Evolutionary conservation across 2,797 vertebrate genomes (phyloP).

Genomic region (Phrynocephalus forsythii): DNA sequence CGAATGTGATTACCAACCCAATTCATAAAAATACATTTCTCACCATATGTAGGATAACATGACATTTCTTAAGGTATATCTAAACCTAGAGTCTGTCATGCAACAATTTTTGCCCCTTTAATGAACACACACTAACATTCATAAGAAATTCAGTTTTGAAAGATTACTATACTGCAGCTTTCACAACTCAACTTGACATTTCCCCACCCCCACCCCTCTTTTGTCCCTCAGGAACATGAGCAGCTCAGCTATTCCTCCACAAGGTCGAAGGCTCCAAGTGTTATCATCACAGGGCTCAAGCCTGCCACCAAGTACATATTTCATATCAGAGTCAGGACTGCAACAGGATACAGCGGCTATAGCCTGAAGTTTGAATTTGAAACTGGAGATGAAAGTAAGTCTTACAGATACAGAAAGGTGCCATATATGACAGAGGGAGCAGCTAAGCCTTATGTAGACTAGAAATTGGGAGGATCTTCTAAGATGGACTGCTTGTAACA

Average conservation of each 20-base stretch:
- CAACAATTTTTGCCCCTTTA: constrained; percentile 52
- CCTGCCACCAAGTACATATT: constrained; percentile 94
- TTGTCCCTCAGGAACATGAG: constrained; percentile 88
- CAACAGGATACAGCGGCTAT: constrained; percentile 92
- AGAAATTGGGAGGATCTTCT: not conserved
- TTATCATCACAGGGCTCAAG: constrained; percentile 93
- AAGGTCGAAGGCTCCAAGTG: constrained; percentile 92
- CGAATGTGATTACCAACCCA: constrained; percentile 55
- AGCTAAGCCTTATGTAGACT: constrained; percentile 23
- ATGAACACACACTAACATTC: constrained; percentile 58
- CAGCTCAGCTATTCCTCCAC: constrained; percentile 95
- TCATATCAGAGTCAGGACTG: constrained; percentile 89
- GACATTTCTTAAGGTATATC: constrained; percentile 44
- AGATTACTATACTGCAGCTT: constrained; percentile 49
- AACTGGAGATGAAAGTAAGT: constrained; percentile 95
- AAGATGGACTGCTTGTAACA: no score
- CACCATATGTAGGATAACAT: constrained; percentile 44
- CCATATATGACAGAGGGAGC: constrained; percentile 27
- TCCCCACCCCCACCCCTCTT: constrained; percentile 71
- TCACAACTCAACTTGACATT: constrained; percentile 66
- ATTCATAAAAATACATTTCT: constrained; percentile 39
- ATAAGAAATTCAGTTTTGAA: constrained; percentile 59
- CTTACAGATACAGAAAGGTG: constrained; percentile 40
- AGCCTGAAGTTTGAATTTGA: constrained; percentile 93
- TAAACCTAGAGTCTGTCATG: constrained; percentile 59